Evolutionary conservation across 2,888 invertebrate species (phyloP).

Genomic region (Tiliacea citrago): DNA sequence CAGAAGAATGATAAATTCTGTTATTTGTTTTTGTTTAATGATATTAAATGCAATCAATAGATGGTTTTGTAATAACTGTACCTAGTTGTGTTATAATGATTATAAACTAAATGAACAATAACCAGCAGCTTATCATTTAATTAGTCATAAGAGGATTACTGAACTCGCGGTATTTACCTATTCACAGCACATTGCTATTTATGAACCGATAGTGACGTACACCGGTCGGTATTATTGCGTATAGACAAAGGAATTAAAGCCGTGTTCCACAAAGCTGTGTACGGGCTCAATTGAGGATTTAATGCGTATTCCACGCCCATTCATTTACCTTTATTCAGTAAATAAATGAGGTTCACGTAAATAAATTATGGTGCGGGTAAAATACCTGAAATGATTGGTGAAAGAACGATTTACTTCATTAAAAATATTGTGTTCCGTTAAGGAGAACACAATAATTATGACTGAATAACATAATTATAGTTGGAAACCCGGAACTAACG

Average conservation of each 20-base stretch:
- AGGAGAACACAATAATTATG: neutral
- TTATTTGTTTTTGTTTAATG: neutral
- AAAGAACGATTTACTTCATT: neutral
- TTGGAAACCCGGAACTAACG: no score
- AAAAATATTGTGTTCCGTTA: neutral
- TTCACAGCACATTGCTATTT: neutral
- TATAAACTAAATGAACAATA: neutral
- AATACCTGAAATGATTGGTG: neutral
- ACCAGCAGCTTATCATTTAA: conserved; percentile 6
- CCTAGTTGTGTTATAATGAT: neutral
- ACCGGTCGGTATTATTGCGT: conserved; percentile 10
- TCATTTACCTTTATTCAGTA: conserved; percentile 6
- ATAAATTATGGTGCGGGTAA: neutral
- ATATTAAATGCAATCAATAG: neutral
- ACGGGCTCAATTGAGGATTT: conserved; percentile 28
- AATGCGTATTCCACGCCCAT: conserved; percentile 34
- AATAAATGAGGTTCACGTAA: neutral
- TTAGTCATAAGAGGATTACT: conserved; percentile 4
- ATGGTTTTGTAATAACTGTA: neutral
- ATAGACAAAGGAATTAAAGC: conserved; percentile 47
- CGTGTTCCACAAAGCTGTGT: conserved; percentile 25
- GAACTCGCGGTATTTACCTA: neutral
- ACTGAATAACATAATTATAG: no score
- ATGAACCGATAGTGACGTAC: neutral
- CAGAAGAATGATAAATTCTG: no score